Evolutionary conservation across 2,888 invertebrate species (phyloP).

Genomic region (Cosmorhoe ocellata): DNA sequence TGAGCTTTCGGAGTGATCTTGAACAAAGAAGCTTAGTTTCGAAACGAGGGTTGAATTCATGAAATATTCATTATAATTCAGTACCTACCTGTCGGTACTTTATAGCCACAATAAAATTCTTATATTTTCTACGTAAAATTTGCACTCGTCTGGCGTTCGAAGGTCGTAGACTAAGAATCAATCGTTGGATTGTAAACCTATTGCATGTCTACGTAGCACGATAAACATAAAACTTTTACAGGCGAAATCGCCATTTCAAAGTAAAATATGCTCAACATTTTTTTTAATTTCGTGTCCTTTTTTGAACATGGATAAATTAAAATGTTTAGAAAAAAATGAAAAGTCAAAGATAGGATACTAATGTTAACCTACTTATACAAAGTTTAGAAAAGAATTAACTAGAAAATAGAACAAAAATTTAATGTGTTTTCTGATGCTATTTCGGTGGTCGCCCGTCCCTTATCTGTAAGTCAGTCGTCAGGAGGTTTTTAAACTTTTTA

Average conservation of each 20-base stretch:
- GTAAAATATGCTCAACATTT: too few species aligned
- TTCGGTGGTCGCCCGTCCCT: conserved; percentile 61
- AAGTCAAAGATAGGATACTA: too few species aligned
- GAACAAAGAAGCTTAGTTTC: conserved; percentile 16
- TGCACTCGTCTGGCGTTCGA: conserved; percentile 31
- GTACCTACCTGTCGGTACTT: conserved; percentile 32
- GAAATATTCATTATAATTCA: conserved; percentile 31
- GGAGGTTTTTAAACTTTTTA: conserved; percentile 53
- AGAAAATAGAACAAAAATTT: conserved; percentile 39
- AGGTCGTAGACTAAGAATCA: conserved; percentile 30
- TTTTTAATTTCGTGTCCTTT: too few species aligned
- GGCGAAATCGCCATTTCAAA: too few species aligned
- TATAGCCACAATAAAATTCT: conserved; percentile 31
- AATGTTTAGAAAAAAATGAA: too few species aligned
- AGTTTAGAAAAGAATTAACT: conserved; percentile 38
- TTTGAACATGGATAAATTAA: too few species aligned
- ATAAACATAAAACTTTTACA: too few species aligned
- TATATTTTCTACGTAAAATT: conserved; percentile 30
- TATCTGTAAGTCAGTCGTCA: conserved; percentile 71
- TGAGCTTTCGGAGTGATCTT: conserved; percentile 5
- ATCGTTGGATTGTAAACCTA: conserved; percentile 15
- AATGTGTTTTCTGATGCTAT: conserved; percentile 66
- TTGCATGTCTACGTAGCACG: too few species aligned
- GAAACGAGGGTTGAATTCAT: conserved; percentile 18
- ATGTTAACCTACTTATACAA: conserved; percentile 26